Conservation (phyloP, 2,113 vertebrate species). For the Sylvietta virens region DNA sequence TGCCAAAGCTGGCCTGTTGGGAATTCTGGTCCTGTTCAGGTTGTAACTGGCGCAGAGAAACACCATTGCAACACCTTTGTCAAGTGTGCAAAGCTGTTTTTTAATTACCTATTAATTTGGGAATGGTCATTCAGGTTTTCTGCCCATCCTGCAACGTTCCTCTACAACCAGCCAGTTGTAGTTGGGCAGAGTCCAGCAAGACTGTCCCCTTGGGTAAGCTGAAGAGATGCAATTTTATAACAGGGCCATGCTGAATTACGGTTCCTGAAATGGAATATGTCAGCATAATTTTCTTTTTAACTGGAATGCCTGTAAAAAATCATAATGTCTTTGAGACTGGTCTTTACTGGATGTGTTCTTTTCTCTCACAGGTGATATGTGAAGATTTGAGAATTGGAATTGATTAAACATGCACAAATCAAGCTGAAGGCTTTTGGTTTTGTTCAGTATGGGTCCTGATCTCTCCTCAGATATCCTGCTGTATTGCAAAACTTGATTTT, state of each 20-base stretch:
- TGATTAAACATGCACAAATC: constrained; percentile 21
- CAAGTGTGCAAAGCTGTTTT: not conserved
- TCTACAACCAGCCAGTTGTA: not conserved
- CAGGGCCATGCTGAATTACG: not conserved
- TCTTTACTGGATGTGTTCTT: not conserved
- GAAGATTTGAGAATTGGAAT: constrained; percentile 54
- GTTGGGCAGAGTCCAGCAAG: not conserved
- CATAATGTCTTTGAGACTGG: not conserved
- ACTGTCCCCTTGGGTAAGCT: not conserved
- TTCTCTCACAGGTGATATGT: constrained; percentile 36
- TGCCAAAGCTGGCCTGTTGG: not conserved
- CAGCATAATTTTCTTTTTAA: not conserved
- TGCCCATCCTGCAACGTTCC: not conserved
- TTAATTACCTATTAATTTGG: not conserved
- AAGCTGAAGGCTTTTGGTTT: not conserved
- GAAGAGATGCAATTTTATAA: not conserved
- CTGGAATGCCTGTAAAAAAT: not conserved
- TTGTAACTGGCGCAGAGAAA: not conserved
- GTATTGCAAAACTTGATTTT: constrained; percentile 27
- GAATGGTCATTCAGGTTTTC: not conserved
- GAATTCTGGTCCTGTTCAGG: not conserved
- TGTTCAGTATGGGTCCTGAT: constrained; percentile 34
- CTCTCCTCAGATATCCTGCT: constrained; percentile 35
- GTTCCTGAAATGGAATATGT: not conserved
- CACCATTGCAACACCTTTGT: not conserved